Conservation (phyloP, 1,140 invertebrate species). For the Chrysomallon squamiferum region DNA sequence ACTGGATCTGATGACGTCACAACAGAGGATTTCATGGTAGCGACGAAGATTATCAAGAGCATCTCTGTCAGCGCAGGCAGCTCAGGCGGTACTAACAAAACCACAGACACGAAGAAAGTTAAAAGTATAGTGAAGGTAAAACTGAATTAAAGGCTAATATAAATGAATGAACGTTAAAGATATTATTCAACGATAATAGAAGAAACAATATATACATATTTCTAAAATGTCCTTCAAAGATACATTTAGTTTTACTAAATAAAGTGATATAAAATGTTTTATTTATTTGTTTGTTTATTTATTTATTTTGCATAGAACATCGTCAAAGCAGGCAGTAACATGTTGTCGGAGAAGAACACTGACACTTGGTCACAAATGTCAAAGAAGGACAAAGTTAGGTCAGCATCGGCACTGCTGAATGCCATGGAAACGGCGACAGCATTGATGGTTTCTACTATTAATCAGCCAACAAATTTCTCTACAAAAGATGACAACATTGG, state of each 20-base stretch:
- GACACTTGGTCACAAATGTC: slow-evolving; percentile 85
- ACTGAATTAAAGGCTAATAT: no score
- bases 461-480: slow-evolving; percentile 33
- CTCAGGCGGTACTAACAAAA: neutral
- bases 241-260: no score
- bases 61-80: slow-evolving; percentile 2
- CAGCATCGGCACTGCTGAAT: slow-evolving; percentile 46
- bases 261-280: no score
- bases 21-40: slow-evolving; percentile 18
- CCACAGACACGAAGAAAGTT: slow-evolving; percentile 10
- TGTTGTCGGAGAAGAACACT: slow-evolving; percentile 83
- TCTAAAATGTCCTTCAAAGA: no score
- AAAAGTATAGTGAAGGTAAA: slow-evolving; percentile 21
- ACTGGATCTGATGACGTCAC: slow-evolving; percentile 13
- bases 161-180: no score
- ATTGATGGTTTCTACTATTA: slow-evolving; percentile 83
- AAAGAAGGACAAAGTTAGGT: slow-evolving; percentile 34
- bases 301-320: slow-evolving; percentile 75
- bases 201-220: no score
- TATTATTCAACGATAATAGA: no score
- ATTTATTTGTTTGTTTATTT: no score
- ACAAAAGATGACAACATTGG: slow-evolving; percentile 45
- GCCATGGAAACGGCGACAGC: slow-evolving; percentile 86
- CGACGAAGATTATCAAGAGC: slow-evolving; percentile 20
- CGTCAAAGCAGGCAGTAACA: slow-evolving; percentile 86